Evolutionary conservation across 2,888 invertebrate genomes (phyloP), one percentile per base, ranked within the genome.

Genomic region (Kryphioiulus occultus): DNA sequence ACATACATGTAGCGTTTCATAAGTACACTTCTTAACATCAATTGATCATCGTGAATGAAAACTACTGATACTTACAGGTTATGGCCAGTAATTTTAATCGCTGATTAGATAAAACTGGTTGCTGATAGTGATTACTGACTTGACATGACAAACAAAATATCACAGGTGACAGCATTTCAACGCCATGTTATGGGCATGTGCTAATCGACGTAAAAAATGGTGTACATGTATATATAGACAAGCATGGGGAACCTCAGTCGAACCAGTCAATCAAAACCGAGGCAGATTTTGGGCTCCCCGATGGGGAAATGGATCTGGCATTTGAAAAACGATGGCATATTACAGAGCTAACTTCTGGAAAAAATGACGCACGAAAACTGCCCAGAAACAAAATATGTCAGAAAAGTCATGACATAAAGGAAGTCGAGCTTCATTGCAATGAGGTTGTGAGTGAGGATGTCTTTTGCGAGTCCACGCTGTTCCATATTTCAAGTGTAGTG

Each of bases 401-500:
- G 78, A 78, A 78, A 78, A 78, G 78, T 78, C 78, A 1, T 30
- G 78, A 30, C 78, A 78, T 78, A 30, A 30, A 78, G 78, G 78
- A 78, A 78, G 78, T 78, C 78, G 15, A 78, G 78, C 30, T 78
- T 78, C 78, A 17, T 78, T 78, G 78, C 26, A 30, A 78, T 68
- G 7, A 26, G 68, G 68, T 9, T 59, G 53, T 53, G 68, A 26
- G 68, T 68, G 68, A 78, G 78, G 30, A 78, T 30, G 78, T 2
- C 78, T 15, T 78, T 78, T 78, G 9, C 1, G 26, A 68, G 26
- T 68, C 68, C 68, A 68, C 39, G 35, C 30, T 86, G 86, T 19
- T 35, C 87, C 68, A 87, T 87, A 87, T 39, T 78, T 87, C 87
- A 87, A 87, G 26, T 15, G 2, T 35, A 15, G 35, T 87, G 87